A percentile compares a stretch with the other conserved stretches of the same genome.
phyloP scores from a whole-genome alignment of 92 coral and sea anemone genomes.

The Phenganax subtilis region DNA sequence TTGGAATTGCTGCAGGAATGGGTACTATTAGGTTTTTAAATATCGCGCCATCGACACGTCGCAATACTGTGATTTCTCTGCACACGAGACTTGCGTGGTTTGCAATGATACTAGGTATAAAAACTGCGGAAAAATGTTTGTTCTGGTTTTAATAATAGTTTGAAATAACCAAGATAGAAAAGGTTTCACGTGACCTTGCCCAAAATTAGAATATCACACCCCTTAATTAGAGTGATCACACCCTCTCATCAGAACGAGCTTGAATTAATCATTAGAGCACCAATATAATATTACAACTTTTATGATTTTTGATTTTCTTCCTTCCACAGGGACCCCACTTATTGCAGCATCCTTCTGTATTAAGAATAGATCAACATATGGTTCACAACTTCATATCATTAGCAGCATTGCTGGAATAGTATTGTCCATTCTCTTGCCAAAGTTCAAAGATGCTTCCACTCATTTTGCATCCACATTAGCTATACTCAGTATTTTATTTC shows the following conservation, averaged over 20 bases:
- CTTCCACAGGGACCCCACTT: constrained; percentile 68
- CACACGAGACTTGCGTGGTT: constrained; percentile 67
- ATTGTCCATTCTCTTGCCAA: constrained; percentile 50
- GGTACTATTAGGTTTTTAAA: constrained; percentile 74
- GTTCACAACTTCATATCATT: constrained; percentile 63
- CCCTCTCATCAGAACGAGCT: too few relatives aligned
- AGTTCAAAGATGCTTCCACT: constrained; percentile 54
- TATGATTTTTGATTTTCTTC: neutral
- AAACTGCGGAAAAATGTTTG: neutral
- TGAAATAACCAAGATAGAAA: too few relatives aligned
- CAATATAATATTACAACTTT: too few relatives aligned
- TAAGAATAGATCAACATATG: constrained; percentile 53
- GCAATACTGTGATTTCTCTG: constrained; percentile 53
- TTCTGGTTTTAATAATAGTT: too few relatives aligned
- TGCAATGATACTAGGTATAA: constrained; percentile 68
- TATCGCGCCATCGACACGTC: constrained; percentile 52
- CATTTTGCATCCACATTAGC: constrained; percentile 64
- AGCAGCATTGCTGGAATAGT: constrained; percentile 61
- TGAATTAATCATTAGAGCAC: too few relatives aligned
- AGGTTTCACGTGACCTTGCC: too few relatives aligned
- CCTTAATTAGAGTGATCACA: too few relatives aligned
- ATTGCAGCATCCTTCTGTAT: constrained; percentile 80
- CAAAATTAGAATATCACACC: too few relatives aligned
- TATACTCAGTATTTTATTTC: constrained; percentile 68
- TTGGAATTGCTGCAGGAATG: constrained; percentile 71